Conservation (phyloP, 2,888 invertebrate genomes). For the Polydrusus tereticollis region DNA sequence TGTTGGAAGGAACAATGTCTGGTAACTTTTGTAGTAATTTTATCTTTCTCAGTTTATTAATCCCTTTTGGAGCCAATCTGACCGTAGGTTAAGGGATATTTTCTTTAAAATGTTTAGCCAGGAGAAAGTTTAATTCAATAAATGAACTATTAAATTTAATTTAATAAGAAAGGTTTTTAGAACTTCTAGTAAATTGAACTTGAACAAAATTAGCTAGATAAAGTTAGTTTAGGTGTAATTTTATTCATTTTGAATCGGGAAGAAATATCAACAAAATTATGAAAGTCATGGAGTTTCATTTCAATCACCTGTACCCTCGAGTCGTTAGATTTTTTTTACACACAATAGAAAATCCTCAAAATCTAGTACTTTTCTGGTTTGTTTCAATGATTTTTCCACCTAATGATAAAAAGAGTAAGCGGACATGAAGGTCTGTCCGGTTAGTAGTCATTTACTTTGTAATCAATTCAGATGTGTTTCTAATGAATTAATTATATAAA, state of each 20-base stretch:
- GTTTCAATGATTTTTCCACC: slow-evolving; percentile 37
- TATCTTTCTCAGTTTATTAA: neutral
- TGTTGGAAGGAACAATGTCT: slow-evolving; percentile 1
- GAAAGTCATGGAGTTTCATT: too few relatives aligned
- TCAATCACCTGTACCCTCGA: slow-evolving; percentile 23
- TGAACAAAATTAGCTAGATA: slow-evolving; percentile 23
- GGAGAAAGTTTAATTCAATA: too few relatives aligned
- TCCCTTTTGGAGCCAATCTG: slow-evolving; percentile 3
- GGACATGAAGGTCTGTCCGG: slow-evolving; percentile 41
- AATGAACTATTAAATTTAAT: too few relatives aligned
- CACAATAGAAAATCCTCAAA: slow-evolving; percentile 35
- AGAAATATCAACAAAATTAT: slow-evolving; percentile 28
- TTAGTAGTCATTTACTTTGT: slow-evolving; percentile 34
- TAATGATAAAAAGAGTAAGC: slow-evolving; percentile 41
- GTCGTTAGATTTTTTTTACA: slow-evolving; percentile 35
- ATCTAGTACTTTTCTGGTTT: slow-evolving; percentile 33
- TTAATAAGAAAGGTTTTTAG: slow-evolving; percentile 11
- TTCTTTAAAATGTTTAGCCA: too few relatives aligned
- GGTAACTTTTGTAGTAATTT: slow-evolving; percentile 10
- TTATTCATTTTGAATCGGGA: slow-evolving; percentile 37
- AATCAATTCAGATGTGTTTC: neutral
- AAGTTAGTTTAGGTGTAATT: slow-evolving; percentile 31
- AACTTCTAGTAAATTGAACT: too few relatives aligned
- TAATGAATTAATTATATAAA: too few relatives aligned
- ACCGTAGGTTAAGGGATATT: neutral